Conservation (phyloP, 1,140 invertebrate genomes). For the Stegodyphus dumicola region DNA sequence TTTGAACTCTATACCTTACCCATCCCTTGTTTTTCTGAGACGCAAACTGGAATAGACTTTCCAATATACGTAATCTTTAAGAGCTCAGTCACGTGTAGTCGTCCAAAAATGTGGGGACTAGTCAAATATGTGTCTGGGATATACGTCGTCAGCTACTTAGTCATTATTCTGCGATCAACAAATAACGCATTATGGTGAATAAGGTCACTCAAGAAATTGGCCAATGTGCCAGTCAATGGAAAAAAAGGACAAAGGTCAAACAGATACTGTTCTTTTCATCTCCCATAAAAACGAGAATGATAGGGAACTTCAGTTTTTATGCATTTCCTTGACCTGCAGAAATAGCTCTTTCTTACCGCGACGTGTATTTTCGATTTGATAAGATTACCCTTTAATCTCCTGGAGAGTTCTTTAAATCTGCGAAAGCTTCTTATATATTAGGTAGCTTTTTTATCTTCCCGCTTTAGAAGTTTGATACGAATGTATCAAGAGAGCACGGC, state of each 20-base stretch:
- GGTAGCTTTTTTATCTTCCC: not conserved
- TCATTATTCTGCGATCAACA: conserved; percentile 13
- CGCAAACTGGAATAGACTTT: not conserved
- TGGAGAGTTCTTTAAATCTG: not conserved
- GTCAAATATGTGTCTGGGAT: not conserved
- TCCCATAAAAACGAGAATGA: conserved; percentile 13
- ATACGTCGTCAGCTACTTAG: conserved; percentile 36
- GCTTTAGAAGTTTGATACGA: conserved; percentile 1
- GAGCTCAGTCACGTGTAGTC: not conserved
- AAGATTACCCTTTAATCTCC: not conserved
- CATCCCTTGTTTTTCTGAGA: not conserved
- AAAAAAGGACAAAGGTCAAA: not conserved
- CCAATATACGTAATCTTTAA: not conserved
- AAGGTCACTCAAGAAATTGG: not conserved
- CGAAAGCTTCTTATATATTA: too few species aligned
- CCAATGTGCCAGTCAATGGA: not conserved
- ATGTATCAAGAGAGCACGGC: conserved; percentile 50
- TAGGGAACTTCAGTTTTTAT: not conserved
- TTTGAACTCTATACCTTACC: not conserved
- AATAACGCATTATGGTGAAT: not conserved
- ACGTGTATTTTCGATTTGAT: not conserved
- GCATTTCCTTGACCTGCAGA: not conserved
- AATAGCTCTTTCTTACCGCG: not conserved
- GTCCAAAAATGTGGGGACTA: not conserved
- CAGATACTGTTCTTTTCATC: not conserved